Evolutionary conservation across 2,888 invertebrate species (phyloP).

Genomic region (Gisinianus flammeolus): DNA sequence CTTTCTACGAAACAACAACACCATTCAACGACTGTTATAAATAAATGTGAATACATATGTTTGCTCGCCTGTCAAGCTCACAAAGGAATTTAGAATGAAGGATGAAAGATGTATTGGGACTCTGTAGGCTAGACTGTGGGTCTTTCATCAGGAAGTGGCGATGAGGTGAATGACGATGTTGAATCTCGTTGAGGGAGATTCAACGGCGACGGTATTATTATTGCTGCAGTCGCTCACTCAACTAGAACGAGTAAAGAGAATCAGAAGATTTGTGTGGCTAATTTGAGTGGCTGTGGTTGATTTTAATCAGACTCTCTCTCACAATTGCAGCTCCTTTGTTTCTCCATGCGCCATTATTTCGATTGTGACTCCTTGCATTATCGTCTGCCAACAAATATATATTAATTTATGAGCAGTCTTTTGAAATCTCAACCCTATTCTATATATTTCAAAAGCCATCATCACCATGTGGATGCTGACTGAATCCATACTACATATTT

Average conservation of each 20-base stretch:
- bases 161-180: not conserved
- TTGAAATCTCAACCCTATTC: too few species aligned
- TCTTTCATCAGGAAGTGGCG: not conserved
- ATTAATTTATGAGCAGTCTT: too few species aligned
- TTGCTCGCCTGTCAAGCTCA: not conserved
- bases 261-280: slow-evolving; percentile 14
- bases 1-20: not conserved
- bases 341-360: too few species aligned
- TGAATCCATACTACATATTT: too few species aligned
- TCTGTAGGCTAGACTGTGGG: not conserved
- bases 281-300: slow-evolving; percentile 13
- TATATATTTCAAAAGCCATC: too few species aligned
- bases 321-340: not conserved
- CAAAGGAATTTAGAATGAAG: not conserved
- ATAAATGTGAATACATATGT: not conserved
- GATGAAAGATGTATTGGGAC: not conserved
- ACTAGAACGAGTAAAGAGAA: not conserved
- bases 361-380: too few species aligned
- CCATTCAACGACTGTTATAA: not conserved
- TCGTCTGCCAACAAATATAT: too few species aligned
- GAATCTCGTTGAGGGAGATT: not conserved
- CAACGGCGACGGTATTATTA: not conserved
- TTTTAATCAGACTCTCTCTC: slow-evolving; percentile 7
- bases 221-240: too few species aligned
- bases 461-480: too few species aligned